Percentiles rank a stretch among this genome's conserved stretches.
phyloP scores from a whole-genome alignment of 2,113 vertebrate genomes.

The Zapornia atra region DNA sequence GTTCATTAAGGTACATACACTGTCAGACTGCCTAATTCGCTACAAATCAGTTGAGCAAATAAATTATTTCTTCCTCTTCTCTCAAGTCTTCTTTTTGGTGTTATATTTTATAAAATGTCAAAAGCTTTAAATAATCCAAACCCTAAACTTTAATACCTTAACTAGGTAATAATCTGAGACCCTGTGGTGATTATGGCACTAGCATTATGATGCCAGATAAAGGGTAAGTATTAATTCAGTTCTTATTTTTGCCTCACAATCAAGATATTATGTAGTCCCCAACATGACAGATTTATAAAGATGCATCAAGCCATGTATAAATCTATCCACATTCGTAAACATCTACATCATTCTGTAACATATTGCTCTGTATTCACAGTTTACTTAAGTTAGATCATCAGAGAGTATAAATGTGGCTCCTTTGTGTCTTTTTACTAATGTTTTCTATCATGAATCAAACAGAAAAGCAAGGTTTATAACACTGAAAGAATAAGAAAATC shows the following conservation, averaged over 20 bases:
- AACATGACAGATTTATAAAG: neutral
- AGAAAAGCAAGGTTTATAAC: neutral
- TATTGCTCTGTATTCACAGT: neutral
- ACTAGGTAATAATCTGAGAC: neutral
- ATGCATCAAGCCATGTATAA: neutral
- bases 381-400: neutral
- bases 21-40: neutral
- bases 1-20: neutral
- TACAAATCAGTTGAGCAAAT: neutral
- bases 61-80: neutral
- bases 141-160: neutral
- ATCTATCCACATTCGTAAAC: neutral
- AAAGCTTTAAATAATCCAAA: neutral
- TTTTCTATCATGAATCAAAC: neutral
- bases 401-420: fast-evolving
- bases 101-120: neutral
- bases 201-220: neutral
- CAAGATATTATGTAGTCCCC: neutral
- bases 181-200: neutral
- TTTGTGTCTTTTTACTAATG: neutral
- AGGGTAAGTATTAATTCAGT: neutral
- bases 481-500: neutral
- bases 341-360: neutral
- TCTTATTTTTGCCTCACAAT: neutral
- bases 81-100: neutral